Percentiles rank a stretch among this genome's conserved stretches.
Evolutionary conservation across 2,113 vertebrate species (phyloP).

Genomic region (Papio anubis): DNA sequence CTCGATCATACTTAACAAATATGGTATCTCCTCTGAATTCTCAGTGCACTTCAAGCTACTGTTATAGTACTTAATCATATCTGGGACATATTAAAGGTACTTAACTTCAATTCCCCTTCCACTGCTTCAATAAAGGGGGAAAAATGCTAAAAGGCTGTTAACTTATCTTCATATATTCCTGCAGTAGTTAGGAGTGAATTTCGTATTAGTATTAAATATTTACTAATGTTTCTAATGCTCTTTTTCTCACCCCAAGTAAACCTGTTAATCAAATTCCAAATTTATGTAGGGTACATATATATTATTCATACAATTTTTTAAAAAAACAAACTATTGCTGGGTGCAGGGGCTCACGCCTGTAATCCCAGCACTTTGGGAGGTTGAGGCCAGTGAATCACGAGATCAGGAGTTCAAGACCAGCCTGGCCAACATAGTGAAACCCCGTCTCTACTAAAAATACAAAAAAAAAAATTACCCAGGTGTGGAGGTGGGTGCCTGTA

Average conservation of each 20-base stretch:
- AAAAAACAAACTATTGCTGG: not conserved
- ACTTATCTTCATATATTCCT: not conserved
- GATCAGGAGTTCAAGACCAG: too few species aligned
- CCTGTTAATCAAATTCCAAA: not conserved
- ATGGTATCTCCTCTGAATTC: not conserved
- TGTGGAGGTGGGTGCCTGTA: too few species aligned
- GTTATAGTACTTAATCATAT: not conserved
- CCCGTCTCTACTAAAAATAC: too few species aligned
- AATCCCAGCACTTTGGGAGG: too few species aligned
- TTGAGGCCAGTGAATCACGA: too few species aligned
- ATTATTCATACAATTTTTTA: not conserved
- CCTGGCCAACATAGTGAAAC: too few species aligned
- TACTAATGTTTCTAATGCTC: not conserved
- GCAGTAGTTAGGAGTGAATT: not conserved
- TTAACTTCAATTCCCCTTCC: not conserved
- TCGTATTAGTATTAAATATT: conserved; percentile 15
- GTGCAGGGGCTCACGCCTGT: too few species aligned
- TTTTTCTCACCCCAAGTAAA: not conserved
- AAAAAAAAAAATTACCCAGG: too few species aligned
- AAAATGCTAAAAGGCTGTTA: not conserved
- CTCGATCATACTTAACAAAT: not conserved
- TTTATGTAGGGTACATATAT: not conserved
- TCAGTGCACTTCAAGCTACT: not conserved
- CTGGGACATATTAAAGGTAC: not conserved
- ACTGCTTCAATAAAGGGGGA: not conserved